These are phyloP conservation scores for Diachasmimorpha longicaudata DNA, from an alignment of 1,140 invertebrate genomes.

Conservation along the genomic window DNA sequence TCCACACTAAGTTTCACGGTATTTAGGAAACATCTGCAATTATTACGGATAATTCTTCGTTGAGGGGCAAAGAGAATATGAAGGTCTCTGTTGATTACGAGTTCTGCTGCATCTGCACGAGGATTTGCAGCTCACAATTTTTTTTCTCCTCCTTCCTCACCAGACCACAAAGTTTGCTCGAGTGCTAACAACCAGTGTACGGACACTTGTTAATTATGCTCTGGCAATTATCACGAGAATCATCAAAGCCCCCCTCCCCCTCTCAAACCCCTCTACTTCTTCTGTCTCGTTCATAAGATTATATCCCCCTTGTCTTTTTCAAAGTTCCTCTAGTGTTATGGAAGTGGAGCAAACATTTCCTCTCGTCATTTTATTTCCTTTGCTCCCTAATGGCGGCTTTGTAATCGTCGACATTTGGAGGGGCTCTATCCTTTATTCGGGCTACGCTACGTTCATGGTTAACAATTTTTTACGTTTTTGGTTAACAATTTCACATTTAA, in stretches of 20 bases:
- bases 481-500: no score
- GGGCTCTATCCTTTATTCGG: no score
- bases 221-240: neutral
- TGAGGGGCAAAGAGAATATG: neutral
- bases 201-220: neutral
- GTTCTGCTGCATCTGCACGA: no score
- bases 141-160: no score
- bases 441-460: no score
- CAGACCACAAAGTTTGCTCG: no score
- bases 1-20: neutral
- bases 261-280: no score
- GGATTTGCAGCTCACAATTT: no score
- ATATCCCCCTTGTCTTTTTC: neutral
- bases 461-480: no score
- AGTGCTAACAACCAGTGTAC: neutral
- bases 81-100: no score
- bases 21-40: neutral
- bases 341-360: neutral
- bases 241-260: neutral
- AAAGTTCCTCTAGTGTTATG: neutral
- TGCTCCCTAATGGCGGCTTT: no score
- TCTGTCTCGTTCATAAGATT: neutral
- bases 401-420: no score
- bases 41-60: neutral
- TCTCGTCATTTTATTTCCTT: neutral